Base-by-base conservation (phyloP, 2,888 invertebrate genomes). In the Rhingia campestris region DNA sequence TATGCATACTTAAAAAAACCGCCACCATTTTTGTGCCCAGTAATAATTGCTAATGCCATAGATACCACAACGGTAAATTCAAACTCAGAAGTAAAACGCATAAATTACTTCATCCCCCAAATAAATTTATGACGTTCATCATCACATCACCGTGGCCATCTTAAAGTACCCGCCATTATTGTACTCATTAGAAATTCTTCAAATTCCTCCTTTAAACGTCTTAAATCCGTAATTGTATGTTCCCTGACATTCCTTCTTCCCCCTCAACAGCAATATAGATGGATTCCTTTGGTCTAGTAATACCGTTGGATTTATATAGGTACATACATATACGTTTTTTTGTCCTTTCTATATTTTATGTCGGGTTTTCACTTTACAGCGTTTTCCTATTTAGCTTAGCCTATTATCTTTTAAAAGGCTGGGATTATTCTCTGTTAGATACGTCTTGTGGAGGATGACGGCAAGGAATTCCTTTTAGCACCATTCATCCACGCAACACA, bases 351-450 rank as follows among this genome's bases (percentile, higher is more conserved):
- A 58, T 74, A 66, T 74, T 76, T 77, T 59, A 73, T 64, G 63
- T 49, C 59, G 80, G 84, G 70, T 75, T 85, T 85, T 76, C 75
- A 85, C 67, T 81, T 85, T 76, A 81, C 76, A 85, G 63, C 85
- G 61, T 81, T 85, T 85, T 81, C 85, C 85, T 85, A 80, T 84
- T 84, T 75, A 80, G 80, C 84, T 84, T 84, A 84, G 74, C 84
- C 84, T 84, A 85, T 85, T 85, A 85, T 81, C 85, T 85, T 67
- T 76, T 85, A 81, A 85, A 81, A 85, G 81, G 76, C 75, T 75
- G 66, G 84, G 74, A 84, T 84, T 80, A 80, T 80, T 74, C 66
- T 37, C 70, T 61, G 45, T 51, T 69, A 74, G 67, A 73, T 58
- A 74, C 74, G 59, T 74, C 79, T 74, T 66, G 10, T 41, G 69